Conservation (phyloP, 2,113 vertebrate genomes). For the Columba janthina region DNA sequence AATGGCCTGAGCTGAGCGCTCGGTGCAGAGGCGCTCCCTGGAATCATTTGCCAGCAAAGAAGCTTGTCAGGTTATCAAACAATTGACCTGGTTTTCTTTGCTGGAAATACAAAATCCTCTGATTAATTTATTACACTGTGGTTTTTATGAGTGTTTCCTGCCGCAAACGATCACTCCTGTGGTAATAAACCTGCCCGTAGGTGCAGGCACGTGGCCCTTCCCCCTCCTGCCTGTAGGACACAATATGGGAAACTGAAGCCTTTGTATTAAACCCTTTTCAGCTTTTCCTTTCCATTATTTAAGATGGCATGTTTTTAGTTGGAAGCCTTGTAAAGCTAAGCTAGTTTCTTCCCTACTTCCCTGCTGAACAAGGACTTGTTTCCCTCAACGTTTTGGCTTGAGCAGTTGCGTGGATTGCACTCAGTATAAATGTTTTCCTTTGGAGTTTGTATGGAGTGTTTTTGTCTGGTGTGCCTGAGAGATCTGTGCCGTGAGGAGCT, state of each 20-base stretch:
- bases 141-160: neutral
- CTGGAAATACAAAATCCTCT: neutral
- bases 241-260: neutral
- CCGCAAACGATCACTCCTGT: neutral
- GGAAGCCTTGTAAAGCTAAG: neutral
- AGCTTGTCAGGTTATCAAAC: neutral
- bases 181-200: neutral
- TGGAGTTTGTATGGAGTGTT: neutral
- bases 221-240: neutral
- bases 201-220: neutral
- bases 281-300: neutral
- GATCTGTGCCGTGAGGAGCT: neutral
- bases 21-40: neutral
- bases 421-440: neutral
- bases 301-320: neutral
- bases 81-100: slow-evolving; percentile 21
- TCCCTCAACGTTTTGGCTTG: neutral
- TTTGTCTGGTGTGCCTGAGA: neutral
- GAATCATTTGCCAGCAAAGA: rapidly evolving
- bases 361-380: neutral
- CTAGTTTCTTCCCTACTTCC: neutral
- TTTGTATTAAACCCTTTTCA: neutral
- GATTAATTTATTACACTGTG: neutral
- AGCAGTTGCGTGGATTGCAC: neutral
- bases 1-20: neutral